Conservation (phyloP, 2,888 invertebrate species). For the Zhuqinia jingwanae region DNA sequence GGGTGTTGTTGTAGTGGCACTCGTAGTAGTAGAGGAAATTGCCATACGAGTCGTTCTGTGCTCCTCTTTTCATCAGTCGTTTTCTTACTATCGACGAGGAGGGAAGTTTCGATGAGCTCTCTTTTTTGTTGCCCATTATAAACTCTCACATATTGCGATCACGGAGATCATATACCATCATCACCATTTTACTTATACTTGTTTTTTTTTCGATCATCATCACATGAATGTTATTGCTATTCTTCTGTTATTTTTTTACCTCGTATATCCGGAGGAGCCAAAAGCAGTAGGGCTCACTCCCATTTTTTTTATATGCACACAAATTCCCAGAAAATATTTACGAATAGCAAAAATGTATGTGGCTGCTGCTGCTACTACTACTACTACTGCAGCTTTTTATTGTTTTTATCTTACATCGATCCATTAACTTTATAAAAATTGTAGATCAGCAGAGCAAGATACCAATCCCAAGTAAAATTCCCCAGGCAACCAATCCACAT, state of each 20-base stretch:
- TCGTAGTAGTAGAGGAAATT: constrained; percentile 52
- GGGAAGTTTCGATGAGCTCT: constrained; percentile 11
- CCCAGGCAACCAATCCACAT: neutral
- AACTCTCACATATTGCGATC: neutral
- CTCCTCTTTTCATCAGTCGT: constrained; percentile 43
- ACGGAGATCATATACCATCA: neutral
- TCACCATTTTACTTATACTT: neutral
- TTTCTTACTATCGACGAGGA: constrained; percentile 45
- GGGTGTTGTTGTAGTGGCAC: neutral
- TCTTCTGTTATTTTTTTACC: constrained; percentile 2
- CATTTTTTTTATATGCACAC: neutral
- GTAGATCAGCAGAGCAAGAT: neutral
- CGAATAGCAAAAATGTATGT: too few species aligned
- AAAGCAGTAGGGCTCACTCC: neutral
- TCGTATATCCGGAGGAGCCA: neutral
- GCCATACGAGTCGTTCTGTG: constrained; percentile 14
- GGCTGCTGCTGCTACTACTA: too few species aligned
- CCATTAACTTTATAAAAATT: constrained; percentile 42
- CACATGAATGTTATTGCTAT: neutral
- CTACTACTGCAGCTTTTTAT: constrained; percentile 34
- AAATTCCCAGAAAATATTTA: too few species aligned
- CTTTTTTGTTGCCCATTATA: neutral
- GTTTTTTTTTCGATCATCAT: neutral
- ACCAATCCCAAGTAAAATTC: neutral
- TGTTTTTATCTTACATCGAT: constrained; percentile 39